Evolutionary conservation across 2,797 vertebrate species (phyloP).

Genomic region (Tolypeutes matacus): DNA sequence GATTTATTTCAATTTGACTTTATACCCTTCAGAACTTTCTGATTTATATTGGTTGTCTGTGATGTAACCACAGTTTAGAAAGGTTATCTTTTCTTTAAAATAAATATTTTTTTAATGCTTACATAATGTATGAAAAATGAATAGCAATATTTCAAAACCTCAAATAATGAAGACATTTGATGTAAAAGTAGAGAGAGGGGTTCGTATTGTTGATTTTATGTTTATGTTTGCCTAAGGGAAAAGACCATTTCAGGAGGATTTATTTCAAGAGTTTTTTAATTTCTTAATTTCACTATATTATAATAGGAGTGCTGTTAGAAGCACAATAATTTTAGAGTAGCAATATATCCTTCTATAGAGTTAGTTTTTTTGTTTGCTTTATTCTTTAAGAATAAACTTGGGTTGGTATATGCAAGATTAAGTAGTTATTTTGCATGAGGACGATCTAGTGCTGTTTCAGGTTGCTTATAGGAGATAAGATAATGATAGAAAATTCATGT

Average conservation of each 20-base stretch:
- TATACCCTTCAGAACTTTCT: constrained; percentile 6
- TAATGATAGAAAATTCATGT: not conserved
- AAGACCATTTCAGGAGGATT: not conserved
- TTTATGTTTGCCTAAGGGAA: constrained; percentile 20
- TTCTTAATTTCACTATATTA: not conserved
- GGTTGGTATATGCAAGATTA: constrained; percentile 41
- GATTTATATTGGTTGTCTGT: not conserved
- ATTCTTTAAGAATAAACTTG: constrained; percentile 16
- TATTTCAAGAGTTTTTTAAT: not conserved
- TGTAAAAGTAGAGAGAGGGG: not conserved
- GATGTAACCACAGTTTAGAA: not conserved
- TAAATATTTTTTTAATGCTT: not conserved
- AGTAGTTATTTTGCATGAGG: constrained; percentile 15
- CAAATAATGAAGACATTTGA: not conserved
- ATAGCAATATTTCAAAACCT: not conserved
- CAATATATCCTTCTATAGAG: not conserved
- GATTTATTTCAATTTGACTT: constrained; percentile 1
- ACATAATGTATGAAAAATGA: not conserved
- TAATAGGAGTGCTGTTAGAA: not conserved
- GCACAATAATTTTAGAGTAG: constrained; percentile 6
- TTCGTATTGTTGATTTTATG: not conserved
- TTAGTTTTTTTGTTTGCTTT: constrained; percentile 17
- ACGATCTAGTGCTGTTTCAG: not conserved
- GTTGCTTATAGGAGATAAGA: not conserved
- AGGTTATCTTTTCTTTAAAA: not conserved